phyloP scores from a whole-genome alignment of 2,797 vertebrate species.

The Oryzias dopingdopingensis region DNA sequence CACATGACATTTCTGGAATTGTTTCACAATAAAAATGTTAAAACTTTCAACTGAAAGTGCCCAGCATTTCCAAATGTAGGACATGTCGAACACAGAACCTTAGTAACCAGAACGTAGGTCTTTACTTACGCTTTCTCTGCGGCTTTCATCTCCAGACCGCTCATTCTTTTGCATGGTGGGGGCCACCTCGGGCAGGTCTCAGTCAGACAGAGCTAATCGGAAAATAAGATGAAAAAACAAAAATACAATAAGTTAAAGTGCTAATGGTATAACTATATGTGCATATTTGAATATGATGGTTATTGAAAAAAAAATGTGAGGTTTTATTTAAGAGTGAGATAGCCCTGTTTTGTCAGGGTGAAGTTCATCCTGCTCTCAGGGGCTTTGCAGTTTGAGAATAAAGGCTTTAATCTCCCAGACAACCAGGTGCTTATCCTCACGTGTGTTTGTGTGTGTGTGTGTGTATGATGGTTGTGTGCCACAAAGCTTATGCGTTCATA shows the following conservation, averaged over 20 bases:
- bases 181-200: constrained; percentile 44
- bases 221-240: constrained; percentile 6
- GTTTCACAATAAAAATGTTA: too few species aligned
- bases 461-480: constrained; percentile 5
- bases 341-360: constrained; percentile 3
- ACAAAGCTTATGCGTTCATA: constrained; percentile 24
- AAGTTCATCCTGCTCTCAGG: constrained; percentile 7
- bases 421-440: constrained; percentile 32
- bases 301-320: background rate
- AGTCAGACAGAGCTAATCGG: constrained; percentile 30
- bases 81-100: too few species aligned
- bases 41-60: too few species aligned
- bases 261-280: constrained; percentile 1
- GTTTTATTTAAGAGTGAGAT: background rate
- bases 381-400: constrained; percentile 28
- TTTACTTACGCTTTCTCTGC: constrained; percentile 62
- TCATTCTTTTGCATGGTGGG: constrained; percentile 74
- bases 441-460: constrained; percentile 18
- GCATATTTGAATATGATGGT: background rate
- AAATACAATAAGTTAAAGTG: constrained; percentile 6
- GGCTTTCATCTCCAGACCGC: constrained; percentile 61
- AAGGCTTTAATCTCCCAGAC: constrained; percentile 55
- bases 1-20: too few species aligned
- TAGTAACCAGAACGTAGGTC: background rate
- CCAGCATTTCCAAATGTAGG: too few species aligned